Evolutionary conservation across 2,797 vertebrate genomes (phyloP).

Genomic region (Cephalopachus bancanus): DNA sequence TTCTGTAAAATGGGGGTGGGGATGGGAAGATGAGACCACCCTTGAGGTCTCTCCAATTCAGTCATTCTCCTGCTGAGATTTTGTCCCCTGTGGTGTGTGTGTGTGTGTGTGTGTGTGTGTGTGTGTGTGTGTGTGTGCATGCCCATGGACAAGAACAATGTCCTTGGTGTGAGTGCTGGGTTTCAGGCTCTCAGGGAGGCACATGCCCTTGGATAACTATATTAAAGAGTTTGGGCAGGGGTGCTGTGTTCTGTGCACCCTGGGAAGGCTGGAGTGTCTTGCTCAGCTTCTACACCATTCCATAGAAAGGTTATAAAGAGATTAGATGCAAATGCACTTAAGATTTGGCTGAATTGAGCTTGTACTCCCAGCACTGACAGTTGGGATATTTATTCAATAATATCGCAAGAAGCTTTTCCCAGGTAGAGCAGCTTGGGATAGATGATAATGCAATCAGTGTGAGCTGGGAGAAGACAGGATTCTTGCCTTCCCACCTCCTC

Average conservation of each 20-base stretch:
- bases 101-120: too few relatives aligned
- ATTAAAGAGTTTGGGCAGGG: background rate
- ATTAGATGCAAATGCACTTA: constrained; percentile 48
- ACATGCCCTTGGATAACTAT: background rate
- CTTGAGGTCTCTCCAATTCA: background rate
- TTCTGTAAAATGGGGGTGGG: background rate
- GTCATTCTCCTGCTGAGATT: background rate
- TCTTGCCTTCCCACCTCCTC: background rate
- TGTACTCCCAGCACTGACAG: background rate
- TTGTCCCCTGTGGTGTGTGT: too few relatives aligned
- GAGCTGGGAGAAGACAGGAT: background rate
- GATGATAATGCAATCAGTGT: constrained; percentile 59
- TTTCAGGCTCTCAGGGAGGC: background rate
- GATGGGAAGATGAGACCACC: background rate
- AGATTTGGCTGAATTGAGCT: background rate
- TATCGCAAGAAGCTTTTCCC: constrained; percentile 41
- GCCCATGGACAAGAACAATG: background rate
- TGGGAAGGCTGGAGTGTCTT: background rate
- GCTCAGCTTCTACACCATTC: background rate
- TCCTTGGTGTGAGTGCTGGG: background rate
- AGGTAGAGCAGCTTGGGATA: background rate
- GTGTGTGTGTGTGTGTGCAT: background rate
- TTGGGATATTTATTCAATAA: constrained; percentile 57
- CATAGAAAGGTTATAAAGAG: constrained; percentile 18
- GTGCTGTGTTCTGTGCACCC: background rate